phyloP scores from a whole-genome alignment of 2,797 vertebrate genomes.

The Craterocephalus amniculus region DNA sequence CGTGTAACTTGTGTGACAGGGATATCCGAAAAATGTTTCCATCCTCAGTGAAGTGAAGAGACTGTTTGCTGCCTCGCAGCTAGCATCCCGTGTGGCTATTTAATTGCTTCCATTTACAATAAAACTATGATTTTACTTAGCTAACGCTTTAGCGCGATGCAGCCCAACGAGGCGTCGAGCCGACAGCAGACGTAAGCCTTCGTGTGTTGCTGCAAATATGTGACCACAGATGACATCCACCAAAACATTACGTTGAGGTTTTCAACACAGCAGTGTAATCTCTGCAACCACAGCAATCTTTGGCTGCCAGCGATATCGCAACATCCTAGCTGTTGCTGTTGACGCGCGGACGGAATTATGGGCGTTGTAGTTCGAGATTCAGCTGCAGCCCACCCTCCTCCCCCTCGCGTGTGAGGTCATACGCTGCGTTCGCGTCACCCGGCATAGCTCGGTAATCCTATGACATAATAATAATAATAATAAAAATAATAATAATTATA shows the following conservation, averaged over 20 bases:
- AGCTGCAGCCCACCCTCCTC: slow-evolving; percentile 31
- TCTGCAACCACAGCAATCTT: slow-evolving; percentile 76
- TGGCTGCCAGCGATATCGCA: slow-evolving; percentile 76
- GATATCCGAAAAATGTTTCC: slow-evolving; percentile 52
- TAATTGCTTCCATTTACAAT: slow-evolving; percentile 54
- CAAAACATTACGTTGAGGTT: slow-evolving; percentile 46
- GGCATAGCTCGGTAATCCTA: background rate
- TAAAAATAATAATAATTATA: no score
- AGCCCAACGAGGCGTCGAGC: slow-evolving; percentile 44
- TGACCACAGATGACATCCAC: slow-evolving; percentile 41
- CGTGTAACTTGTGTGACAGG: slow-evolving; percentile 45
- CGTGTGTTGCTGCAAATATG: slow-evolving; percentile 10
- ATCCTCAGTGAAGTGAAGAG: slow-evolving; percentile 62
- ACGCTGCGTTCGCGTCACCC: slow-evolving; percentile 20
- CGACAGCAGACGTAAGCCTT: slow-evolving; percentile 20
- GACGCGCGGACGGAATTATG: slow-evolving; percentile 59
- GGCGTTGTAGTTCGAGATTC: slow-evolving; percentile 64
- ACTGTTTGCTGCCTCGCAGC: slow-evolving; percentile 53
- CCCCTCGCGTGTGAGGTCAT: slow-evolving; percentile 20
- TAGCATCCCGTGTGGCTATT: slow-evolving; percentile 49
- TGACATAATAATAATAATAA: no score
- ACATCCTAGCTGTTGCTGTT: slow-evolving; percentile 78
- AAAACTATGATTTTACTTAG: slow-evolving; percentile 53
- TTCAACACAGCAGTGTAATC: slow-evolving; percentile 58
- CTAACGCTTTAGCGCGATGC: slow-evolving; percentile 62